These are phyloP conservation scores for Acanthopleura granulata DNA, from an alignment of 2,888 invertebrate species.

Conservation along the genomic window DNA sequence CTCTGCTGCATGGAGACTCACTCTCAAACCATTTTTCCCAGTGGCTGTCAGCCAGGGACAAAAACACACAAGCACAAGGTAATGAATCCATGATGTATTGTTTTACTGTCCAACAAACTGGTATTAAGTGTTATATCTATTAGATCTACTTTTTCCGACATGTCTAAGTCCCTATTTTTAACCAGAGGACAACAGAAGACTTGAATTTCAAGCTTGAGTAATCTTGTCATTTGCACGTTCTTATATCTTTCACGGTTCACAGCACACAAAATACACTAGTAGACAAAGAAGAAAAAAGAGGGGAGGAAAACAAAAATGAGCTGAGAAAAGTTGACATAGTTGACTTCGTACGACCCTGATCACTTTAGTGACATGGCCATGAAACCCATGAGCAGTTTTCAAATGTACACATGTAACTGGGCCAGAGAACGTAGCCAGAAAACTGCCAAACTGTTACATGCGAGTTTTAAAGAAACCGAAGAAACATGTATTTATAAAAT, in stretches of 20 bases:
- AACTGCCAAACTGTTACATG: too few species aligned
- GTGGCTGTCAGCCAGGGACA: not conserved
- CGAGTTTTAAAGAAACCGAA: too few species aligned
- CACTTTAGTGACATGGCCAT: not conserved
- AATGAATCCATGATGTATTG: not conserved
- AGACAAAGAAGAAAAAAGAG: not conserved
- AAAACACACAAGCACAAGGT: not conserved
- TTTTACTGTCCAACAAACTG: slow-evolving; percentile 12
- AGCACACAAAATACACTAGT: not conserved
- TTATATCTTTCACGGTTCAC: not conserved
- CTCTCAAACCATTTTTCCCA: too few species aligned
- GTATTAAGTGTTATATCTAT: slow-evolving; percentile 10
- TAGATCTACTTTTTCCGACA: not conserved
- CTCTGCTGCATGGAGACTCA: too few species aligned
- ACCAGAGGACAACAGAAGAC: not conserved
- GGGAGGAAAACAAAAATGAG: not conserved
- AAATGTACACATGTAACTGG: too few species aligned
- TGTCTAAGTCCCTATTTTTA: too few species aligned
- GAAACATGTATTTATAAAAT: too few species aligned
- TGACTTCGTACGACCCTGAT: not conserved
- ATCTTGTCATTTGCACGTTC: not conserved
- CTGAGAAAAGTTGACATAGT: not conserved
- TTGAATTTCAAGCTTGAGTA: slow-evolving; percentile 10
- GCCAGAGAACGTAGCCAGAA: too few species aligned
- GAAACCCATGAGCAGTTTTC: too few species aligned